These are phyloP conservation scores for Halichondria panicea DNA, from an alignment of 37 sponge, comb jelly and placozoan species.

Conservation along the genomic window DNA sequence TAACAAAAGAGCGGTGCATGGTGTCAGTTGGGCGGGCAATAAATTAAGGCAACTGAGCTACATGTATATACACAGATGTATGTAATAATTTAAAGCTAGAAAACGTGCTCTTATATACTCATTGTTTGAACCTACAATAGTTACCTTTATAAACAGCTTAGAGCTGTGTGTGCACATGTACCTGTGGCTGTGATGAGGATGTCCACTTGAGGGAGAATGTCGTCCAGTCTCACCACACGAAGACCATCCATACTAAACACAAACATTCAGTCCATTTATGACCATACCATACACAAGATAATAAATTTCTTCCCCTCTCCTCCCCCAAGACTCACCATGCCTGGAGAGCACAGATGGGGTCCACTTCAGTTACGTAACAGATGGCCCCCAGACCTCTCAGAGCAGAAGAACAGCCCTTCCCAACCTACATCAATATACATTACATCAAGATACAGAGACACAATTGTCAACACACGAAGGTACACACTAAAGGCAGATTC, in stretches of 20 bases:
- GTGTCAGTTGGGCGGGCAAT: no score
- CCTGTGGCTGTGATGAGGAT: slow-evolving; percentile 90
- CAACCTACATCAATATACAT: slow-evolving; percentile 69
- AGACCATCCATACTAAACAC: slow-evolving; percentile 78
- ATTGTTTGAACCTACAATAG: no score
- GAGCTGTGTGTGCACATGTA: slow-evolving; percentile 8
- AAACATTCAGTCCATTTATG: background rate
- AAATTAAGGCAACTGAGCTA: background rate
- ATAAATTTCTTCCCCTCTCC: background rate
- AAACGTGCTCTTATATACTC: no score
- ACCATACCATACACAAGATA: background rate
- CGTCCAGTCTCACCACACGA: slow-evolving; percentile 81
- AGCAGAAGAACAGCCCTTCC: slow-evolving; percentile 86
- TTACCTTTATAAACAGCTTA: no score
- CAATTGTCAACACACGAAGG: no score
- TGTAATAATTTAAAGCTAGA: no score
- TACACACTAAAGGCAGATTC: no score
- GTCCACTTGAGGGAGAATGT: slow-evolving; percentile 67
- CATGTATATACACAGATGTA: no score
- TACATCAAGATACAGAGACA: no score
- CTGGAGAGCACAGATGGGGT: slow-evolving; percentile 95
- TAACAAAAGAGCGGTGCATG: no score
- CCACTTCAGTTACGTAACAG: slow-evolving; percentile 83
- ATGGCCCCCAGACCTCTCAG: slow-evolving; percentile 80
- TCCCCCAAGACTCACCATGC: slow-evolving; percentile 64